Evolutionary conservation across 2,888 invertebrate genomes (phyloP), one percentile per base, ranked within the genome.

Genomic region (Yponomeuta plumbellus): DNA sequence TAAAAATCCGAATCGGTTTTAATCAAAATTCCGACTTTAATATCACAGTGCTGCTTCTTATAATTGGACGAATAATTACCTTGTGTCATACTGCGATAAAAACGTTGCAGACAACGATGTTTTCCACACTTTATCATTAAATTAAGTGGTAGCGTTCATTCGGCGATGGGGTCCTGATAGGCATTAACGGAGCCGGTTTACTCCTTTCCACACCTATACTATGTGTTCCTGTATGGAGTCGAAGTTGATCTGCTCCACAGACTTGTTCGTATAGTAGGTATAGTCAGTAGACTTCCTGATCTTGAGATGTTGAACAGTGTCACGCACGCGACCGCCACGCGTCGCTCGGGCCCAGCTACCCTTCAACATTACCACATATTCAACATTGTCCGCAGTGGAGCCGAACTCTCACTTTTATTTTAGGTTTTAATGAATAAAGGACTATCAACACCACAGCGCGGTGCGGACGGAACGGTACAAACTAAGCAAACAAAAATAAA

Each of bases 21-120:
- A 86, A 88, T 88, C 85, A 85, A 86, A 87, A 88, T 86, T 84
- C 85, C 85, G 78, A 77, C 77, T 81, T 82, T 83, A 86, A 86
- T 86, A 85, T 83, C 81, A 81, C 80, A 73, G 74, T 75, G 79
- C 75, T 74, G 76, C 78, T 75, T 75, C 74, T 82, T 83, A 81
- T 86, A 85, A 86, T 86, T 85, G 85, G 78, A 81, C 73, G 76
- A 79, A 81, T 85, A 86, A 84, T 83, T 81, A 81, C 78, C 77
- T 77, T 79, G 79, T 85, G 83, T 83, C 83, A 84, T 74, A 76
- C 76, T 73, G 70, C 75, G 74, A 80, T 81, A 78, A 83, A 82
- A 79, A 78, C 76, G 74, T 77, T 76, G 74, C 73, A 70, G 69
- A 76, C 10, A 34, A 34, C 69, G 70, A 70, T 72, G 72, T 74